Evolutionary conservation across 2,888 invertebrate species (phyloP).

Genomic region (Torymus auratus): DNA sequence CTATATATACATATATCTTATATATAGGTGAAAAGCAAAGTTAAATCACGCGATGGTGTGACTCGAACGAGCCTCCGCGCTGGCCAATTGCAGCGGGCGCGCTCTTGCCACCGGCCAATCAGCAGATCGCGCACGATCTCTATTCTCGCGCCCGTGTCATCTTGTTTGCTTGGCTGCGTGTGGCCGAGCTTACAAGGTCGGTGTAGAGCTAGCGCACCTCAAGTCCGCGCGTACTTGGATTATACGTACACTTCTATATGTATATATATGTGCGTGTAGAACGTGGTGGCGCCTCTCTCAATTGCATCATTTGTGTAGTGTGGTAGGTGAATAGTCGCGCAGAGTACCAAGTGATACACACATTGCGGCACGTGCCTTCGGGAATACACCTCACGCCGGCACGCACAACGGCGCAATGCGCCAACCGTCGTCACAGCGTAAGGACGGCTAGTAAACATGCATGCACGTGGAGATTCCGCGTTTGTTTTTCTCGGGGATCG

Average conservation of each 20-base stretch:
- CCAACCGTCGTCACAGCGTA: not conserved
- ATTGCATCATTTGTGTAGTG: no score
- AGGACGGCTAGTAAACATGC: no score
- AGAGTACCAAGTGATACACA: not conserved
- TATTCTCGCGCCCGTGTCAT: not conserved
- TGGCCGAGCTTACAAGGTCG: no score
- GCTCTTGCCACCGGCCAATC: constrained; percentile 1
- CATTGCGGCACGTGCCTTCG: not conserved
- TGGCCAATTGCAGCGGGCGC: not conserved
- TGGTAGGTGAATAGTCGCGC: not conserved
- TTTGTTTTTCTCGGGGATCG: no score
- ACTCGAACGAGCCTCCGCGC: constrained; percentile 21
- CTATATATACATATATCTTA: no score
- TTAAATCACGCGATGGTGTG: constrained; percentile 3
- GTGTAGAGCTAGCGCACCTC: no score
- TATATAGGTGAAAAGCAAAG: no score
- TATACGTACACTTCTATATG: not conserved
- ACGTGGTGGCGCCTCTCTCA: not conserved
- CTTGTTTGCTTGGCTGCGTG: not conserved
- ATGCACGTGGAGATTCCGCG: no score
- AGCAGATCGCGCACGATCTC: not conserved
- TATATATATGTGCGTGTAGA: not conserved
- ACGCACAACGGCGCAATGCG: not conserved
- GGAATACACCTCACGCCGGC: not conserved
- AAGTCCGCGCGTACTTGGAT: not conserved